Percentiles rank a stretch among this genome's conserved stretches.
These are phyloP conservation scores for Streptopelia turtur DNA, from an alignment of 2,797 vertebrate genomes.

Conservation along the genomic window DNA sequence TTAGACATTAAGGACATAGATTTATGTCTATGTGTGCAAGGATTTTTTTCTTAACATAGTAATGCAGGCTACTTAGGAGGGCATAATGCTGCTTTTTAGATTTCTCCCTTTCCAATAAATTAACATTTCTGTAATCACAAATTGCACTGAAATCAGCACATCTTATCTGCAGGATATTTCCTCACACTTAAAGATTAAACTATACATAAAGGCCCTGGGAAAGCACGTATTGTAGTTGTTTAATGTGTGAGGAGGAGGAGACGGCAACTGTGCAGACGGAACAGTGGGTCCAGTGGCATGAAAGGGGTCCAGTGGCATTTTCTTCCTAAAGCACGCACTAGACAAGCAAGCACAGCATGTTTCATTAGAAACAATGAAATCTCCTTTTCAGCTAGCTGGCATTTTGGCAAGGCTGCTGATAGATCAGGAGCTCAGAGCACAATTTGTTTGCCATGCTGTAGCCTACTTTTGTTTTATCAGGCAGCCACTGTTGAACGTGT, in stretches of 20 bases:
- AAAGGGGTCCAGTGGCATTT: slow-evolving; percentile 37
- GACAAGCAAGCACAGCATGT: slow-evolving; percentile 58
- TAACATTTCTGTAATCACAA: not conserved
- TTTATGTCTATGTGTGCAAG: not conserved
- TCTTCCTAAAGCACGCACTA: slow-evolving; percentile 31
- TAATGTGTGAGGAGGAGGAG: not conserved
- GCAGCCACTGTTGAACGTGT: slow-evolving; percentile 41
- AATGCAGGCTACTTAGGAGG: not conserved
- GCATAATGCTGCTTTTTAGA: not conserved
- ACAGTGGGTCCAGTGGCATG: not conserved
- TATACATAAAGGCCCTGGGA: not conserved
- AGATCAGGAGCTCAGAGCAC: slow-evolving; percentile 51
- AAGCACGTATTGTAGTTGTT: not conserved
- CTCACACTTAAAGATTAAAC: not conserved
- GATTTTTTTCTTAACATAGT: not conserved
- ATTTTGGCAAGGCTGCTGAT: slow-evolving; percentile 58
- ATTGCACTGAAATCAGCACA: not conserved
- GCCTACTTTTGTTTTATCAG: slow-evolving; percentile 61
- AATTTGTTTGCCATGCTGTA: slow-evolving; percentile 59
- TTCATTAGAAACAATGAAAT: slow-evolving; percentile 67
- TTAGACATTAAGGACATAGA: not conserved
- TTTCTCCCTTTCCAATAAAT: not conserved
- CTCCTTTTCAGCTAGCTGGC: slow-evolving; percentile 60
- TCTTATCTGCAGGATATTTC: not conserved
- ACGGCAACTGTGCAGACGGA: not conserved